These are phyloP conservation scores for Platalea minor DNA, from an alignment of 2,797 vertebrate species.

Conservation along the genomic window DNA sequence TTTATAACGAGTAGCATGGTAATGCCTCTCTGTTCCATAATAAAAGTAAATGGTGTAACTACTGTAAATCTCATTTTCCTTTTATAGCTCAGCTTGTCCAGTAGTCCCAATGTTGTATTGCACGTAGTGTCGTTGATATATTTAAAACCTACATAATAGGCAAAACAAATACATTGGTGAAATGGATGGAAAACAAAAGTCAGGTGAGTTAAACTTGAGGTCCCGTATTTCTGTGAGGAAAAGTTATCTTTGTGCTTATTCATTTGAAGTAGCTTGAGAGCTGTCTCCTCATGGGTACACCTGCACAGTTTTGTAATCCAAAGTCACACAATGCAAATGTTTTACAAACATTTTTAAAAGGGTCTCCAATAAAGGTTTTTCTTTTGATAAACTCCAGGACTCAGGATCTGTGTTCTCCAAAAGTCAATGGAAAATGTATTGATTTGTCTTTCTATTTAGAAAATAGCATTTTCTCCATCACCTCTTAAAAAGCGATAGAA, in stretches of 20 bases:
- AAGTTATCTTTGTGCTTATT: not conserved
- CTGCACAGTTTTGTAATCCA: not conserved
- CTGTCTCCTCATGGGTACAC: not conserved
- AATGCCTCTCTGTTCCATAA: not conserved
- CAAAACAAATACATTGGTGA: not conserved
- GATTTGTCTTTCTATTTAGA: not conserved
- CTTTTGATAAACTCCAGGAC: not conserved
- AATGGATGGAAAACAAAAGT: not conserved
- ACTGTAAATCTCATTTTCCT: not conserved
- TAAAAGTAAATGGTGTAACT: not conserved
- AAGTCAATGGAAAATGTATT: not conserved
- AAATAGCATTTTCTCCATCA: not conserved
- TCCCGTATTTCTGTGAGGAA: not conserved
- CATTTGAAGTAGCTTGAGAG: not conserved
- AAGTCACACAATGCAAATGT: not conserved
- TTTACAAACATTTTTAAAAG: not conserved
- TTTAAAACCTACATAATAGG: not conserved
- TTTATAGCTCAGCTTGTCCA: not conserved
- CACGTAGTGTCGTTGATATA: not conserved
- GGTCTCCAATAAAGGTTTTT: not conserved
- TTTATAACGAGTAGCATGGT: not conserved
- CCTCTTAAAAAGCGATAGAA: not conserved
- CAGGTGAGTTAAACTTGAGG: not conserved
- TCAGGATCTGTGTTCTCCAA: not conserved
- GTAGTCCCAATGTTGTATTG: not conserved